Evolutionary conservation across 2,113 vertebrate genomes (phyloP).

Genomic region (Tyto alba): DNA sequence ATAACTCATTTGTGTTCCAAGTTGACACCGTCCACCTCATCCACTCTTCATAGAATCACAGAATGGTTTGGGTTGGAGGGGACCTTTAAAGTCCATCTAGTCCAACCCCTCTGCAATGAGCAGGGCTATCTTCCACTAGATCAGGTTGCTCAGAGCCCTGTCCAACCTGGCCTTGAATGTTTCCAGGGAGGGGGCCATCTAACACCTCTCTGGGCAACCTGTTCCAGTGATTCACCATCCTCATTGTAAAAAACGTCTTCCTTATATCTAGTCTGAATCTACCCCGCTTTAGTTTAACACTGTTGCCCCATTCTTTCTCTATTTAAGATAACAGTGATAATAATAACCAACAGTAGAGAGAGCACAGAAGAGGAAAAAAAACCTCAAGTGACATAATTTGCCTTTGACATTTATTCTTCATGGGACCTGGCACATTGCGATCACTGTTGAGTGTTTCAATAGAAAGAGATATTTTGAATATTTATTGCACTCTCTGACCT

Average conservation of each 20-base stretch:
- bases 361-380: not conserved
- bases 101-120: not conserved
- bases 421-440: not conserved
- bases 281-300: not conserved
- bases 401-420: not conserved
- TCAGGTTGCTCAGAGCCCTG: not conserved
- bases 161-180: not conserved
- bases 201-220: not conserved
- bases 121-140: not conserved
- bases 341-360: not conserved
- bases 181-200: not conserved
- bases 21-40: not conserved
- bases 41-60: not conserved
- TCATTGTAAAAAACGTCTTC: not conserved
- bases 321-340: not conserved
- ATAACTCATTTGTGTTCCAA: not conserved
- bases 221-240: not conserved
- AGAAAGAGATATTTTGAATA: not conserved
- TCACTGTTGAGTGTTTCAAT: not conserved
- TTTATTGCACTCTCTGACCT: not conserved
- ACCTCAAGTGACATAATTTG: not conserved
- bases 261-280: not conserved
- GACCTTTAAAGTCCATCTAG: not conserved
- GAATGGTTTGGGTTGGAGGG: not conserved
- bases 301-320: not conserved